A percentile compares a stretch with the other conserved stretches of the same genome.
phyloP scores from a whole-genome alignment of 1,140 invertebrate genomes.

The Acyrthosiphon pisum region DNA sequence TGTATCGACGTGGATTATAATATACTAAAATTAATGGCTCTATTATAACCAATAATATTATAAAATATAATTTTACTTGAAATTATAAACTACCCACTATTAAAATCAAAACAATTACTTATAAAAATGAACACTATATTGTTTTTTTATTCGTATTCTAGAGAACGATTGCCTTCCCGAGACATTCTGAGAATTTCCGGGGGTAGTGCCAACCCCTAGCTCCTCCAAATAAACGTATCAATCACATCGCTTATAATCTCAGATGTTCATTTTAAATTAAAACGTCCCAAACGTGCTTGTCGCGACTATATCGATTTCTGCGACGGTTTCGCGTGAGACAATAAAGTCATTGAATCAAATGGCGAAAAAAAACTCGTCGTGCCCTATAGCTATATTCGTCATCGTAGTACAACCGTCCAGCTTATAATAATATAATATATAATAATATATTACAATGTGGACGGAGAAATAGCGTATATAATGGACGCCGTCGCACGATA shows the following conservation, averaged over 20 bases:
- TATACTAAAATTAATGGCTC: no score
- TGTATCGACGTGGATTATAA: no score
- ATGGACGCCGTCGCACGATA: neutral
- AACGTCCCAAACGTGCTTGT: neutral
- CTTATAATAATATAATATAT: no score
- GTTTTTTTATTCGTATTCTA: neutral
- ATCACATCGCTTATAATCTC: no score
- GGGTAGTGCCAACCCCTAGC: neutral
- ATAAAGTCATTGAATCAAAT: neutral
- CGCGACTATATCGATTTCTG: neutral
- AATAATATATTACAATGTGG: neutral
- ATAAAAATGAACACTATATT: neutral
- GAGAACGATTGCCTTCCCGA: neutral
- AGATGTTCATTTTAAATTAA: neutral
- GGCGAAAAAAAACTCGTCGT: neutral
- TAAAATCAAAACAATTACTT: neutral
- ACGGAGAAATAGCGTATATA: neutral
- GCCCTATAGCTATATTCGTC: neutral
- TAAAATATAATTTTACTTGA: neutral
- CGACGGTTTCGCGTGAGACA: neutral
- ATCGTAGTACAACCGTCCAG: no score
- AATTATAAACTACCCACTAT: neutral
- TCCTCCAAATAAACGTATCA: neutral
- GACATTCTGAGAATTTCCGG: neutral
- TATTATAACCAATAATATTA: neutral